Conservation (phyloP, 2,888 invertebrate genomes). For the Notodonta dromedarius region DNA sequence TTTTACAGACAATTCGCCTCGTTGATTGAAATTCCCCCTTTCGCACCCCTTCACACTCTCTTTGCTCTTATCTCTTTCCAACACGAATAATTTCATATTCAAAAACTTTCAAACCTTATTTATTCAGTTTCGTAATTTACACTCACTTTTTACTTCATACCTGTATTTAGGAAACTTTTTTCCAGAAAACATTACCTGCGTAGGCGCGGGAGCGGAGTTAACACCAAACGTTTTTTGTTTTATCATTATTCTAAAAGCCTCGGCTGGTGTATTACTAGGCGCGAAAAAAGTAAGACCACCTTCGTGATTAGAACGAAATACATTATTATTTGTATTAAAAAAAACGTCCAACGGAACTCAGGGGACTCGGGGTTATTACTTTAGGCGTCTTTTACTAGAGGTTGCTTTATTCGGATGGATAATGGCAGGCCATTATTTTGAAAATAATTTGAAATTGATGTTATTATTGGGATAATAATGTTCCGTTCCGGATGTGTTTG, state of each 20-base stretch:
- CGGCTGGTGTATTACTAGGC: conserved; percentile 10
- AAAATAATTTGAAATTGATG: neutral
- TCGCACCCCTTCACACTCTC: neutral
- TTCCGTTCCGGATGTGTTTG: too few relatives aligned
- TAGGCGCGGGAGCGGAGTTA: conserved; percentile 18
- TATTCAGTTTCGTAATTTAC: neutral
- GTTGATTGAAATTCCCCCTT: neutral
- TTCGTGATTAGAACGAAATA: conserved; percentile 43
- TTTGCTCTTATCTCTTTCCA: neutral
- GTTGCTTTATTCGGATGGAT: conserved; percentile 1
- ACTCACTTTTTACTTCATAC: neutral
- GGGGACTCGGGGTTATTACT: conserved; percentile 19
- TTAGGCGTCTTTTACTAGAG: conserved; percentile 3
- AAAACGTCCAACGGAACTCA: conserved; percentile 19
- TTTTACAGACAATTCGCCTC: neutral
- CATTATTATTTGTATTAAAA: conserved; percentile 18
- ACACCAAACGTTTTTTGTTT: conserved; percentile 30
- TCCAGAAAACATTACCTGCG: conserved; percentile 28
- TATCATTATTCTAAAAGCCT: conserved; percentile 35
- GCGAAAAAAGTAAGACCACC: conserved; percentile 33
- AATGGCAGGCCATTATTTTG: neutral
- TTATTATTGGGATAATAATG: too few relatives aligned
- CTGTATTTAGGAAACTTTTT: conserved; percentile 19
- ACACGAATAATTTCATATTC: neutral
- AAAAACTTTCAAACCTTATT: neutral